These are phyloP conservation scores for Penaeus indicus DNA, from an alignment of 1,140 invertebrate species.

Conservation along the genomic window DNA sequence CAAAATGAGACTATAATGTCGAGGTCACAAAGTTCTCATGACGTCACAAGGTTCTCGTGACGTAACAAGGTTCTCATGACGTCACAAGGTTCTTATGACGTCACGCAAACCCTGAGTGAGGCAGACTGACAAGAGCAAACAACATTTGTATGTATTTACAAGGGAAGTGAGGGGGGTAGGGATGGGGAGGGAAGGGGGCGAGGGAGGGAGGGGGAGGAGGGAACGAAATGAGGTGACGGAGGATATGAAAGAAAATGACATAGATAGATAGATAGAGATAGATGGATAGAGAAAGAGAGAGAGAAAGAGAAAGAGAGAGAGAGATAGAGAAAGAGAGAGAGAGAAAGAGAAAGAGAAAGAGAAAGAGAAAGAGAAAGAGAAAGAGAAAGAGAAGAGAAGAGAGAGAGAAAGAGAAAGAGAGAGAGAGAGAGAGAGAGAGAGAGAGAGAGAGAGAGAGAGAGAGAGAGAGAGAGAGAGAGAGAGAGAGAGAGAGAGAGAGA, in stretches of 20 bases:
- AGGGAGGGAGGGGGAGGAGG: neutral
- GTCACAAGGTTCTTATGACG: conserved; percentile 7
- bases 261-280: too few relatives aligned
- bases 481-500: too few relatives aligned
- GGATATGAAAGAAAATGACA: too few relatives aligned
- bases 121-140: too few relatives aligned
- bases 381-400: too few relatives aligned
- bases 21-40: conserved; percentile 12
- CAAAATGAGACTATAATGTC: too few relatives aligned
- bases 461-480: too few relatives aligned
- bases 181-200: neutral
- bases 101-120: conserved; percentile 3
- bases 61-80: neutral
- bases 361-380: too few relatives aligned
- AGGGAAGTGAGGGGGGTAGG: neutral
- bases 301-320: conserved; percentile 45
- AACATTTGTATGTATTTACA: too few relatives aligned
- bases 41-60: neutral
- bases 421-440: too few relatives aligned
- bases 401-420: too few relatives aligned
- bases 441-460: too few relatives aligned
- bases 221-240: neutral
- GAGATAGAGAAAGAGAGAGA: conserved; percentile 16
- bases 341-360: neutral
- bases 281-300: conserved; percentile 35